Evolutionary conservation across 2,888 invertebrate genomes (phyloP).

Genomic region (Sphinx pinastri): DNA sequence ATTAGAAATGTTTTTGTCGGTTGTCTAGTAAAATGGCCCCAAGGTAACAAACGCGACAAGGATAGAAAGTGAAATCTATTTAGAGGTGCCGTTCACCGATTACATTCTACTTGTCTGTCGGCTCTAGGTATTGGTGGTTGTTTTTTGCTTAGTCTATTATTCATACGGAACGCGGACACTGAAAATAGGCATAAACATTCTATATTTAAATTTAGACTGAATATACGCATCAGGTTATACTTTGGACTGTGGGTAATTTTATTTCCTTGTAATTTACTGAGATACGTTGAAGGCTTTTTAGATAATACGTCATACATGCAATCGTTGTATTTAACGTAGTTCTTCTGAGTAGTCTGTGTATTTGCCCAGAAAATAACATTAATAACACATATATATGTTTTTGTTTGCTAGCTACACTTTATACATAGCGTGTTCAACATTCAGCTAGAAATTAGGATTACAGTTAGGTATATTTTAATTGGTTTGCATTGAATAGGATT

Average conservation of each 20-base stretch:
- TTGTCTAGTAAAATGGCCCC: slow-evolving; percentile 45
- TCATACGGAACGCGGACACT: neutral
- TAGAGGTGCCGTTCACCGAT: slow-evolving; percentile 65
- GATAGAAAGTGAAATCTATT: slow-evolving; percentile 77
- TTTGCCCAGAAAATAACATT: neutral
- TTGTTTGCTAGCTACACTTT: neutral
- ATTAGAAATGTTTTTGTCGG: slow-evolving; percentile 34
- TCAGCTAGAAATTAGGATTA: neutral
- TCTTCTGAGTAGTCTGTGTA: neutral
- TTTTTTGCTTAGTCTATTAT: slow-evolving; percentile 25
- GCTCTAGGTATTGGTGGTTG: slow-evolving; percentile 23
- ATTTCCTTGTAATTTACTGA: neutral
- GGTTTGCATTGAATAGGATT: slow-evolving; percentile 31
- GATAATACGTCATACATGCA: neutral
- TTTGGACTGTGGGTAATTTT: neutral
- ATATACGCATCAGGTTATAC: neutral
- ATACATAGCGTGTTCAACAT: neutral
- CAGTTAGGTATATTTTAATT: slow-evolving; percentile 30
- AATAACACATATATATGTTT: neutral
- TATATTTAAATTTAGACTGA: neutral
- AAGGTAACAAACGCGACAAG: slow-evolving; percentile 62
- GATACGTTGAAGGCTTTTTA: neutral
- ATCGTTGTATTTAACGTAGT: too few species aligned
- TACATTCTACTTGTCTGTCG: slow-evolving; percentile 31
- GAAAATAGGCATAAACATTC: neutral